Evolutionary conservation across 53 echinoderm and acorn worm genomes (phyloP).

Genomic region (Arbacia lixula): DNA sequence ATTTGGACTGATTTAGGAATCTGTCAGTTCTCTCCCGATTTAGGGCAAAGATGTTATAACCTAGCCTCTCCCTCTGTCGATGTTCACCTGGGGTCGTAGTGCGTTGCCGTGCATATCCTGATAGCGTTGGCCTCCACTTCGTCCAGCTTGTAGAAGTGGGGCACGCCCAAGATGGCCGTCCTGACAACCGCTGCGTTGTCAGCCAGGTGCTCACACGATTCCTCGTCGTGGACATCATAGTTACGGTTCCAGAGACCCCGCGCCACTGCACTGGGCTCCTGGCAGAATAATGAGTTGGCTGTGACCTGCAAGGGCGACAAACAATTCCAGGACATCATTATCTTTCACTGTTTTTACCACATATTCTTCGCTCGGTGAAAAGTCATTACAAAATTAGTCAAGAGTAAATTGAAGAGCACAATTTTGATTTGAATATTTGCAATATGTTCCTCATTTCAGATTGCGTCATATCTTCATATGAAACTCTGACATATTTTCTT

Average conservation of each 20-base stretch:
- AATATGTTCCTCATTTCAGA: too few species aligned
- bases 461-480: too few species aligned
- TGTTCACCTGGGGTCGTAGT: constrained; percentile 90
- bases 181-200: constrained; percentile 83
- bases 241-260: constrained; percentile 77
- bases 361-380: too few species aligned
- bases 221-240: constrained; percentile 69
- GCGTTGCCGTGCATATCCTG: constrained; percentile 81
- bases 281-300: constrained; percentile 59
- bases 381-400: too few species aligned
- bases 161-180: constrained; percentile 82
- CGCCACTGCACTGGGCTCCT: constrained; percentile 75
- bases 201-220: constrained; percentile 83
- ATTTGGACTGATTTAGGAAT: too few species aligned
- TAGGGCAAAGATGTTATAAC: too few species aligned
- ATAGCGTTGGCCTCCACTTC: constrained; percentile 77
- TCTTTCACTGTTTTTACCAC: too few species aligned
- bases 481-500: too few species aligned
- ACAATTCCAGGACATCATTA: too few species aligned
- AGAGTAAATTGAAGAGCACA: too few species aligned
- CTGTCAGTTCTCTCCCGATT: neutral
- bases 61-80: neutral
- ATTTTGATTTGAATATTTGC: too few species aligned
- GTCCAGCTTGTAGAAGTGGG: constrained; percentile 80
- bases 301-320: constrained; percentile 57